A percentile compares a stretch with the other conserved stretches of the same genome.
These are phyloP conservation scores for Amphipoea oculea DNA, from an alignment of 2,888 invertebrate genomes.

Conservation along the genomic window DNA sequence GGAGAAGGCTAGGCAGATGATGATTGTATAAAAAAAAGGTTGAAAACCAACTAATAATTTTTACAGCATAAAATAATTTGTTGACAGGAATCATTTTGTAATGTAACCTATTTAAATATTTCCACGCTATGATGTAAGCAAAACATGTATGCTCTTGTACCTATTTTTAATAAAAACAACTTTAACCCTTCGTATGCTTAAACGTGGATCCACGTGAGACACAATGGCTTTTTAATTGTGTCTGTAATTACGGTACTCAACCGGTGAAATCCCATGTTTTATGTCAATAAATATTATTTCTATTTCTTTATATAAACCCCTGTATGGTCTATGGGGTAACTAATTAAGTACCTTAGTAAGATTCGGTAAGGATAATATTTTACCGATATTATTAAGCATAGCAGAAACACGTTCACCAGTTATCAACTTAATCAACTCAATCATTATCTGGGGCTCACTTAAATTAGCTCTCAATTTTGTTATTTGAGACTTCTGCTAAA, in stretches of 20 bases:
- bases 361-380: background rate
- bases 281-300: background rate
- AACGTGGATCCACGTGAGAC: too few species aligned
- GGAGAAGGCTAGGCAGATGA: too few species aligned
- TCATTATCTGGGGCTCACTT: background rate
- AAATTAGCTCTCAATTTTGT: constrained; percentile 5
- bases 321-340: background rate
- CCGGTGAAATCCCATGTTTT: background rate
- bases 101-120: too few species aligned
- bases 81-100: background rate
- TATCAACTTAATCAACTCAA: background rate
- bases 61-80: background rate
- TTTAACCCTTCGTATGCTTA: background rate
- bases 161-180: too few species aligned
- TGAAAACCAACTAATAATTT: too few species aligned
- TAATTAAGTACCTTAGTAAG: background rate
- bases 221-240: too few species aligned
- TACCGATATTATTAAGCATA: background rate
- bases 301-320: too few species aligned
- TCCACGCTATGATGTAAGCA: background rate
- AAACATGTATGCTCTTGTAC: too few species aligned
- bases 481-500: constrained; percentile 8
- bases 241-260: too few species aligned
- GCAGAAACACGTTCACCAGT: background rate
- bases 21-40: too few species aligned